A percentile compares a stretch with the other conserved stretches of the same genome.
These are phyloP conservation scores for Toxostoma redivivum DNA, from an alignment of 2,113 vertebrate genomes.

Conservation along the genomic window DNA sequence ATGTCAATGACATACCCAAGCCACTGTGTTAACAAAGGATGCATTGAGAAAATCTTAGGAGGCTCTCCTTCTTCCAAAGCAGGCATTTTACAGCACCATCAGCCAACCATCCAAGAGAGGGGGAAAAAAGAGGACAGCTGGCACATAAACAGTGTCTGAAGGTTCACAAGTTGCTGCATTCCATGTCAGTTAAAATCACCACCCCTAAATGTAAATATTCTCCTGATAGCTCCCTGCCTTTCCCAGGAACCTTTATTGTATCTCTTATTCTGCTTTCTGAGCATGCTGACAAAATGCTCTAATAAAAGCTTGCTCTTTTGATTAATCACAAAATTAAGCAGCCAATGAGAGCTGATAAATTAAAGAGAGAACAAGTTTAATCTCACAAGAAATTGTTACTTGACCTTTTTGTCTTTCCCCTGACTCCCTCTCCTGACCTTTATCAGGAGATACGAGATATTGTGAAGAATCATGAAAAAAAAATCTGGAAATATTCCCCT, in stretches of 20 bases:
- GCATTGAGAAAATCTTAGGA: neutral
- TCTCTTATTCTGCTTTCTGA: neutral
- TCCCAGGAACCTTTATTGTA: neutral
- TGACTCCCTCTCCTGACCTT: neutral
- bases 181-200: neutral
- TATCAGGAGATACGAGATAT: neutral
- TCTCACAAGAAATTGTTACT: neutral
- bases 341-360: neutral
- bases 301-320: neutral
- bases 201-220: neutral
- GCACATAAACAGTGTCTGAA: neutral
- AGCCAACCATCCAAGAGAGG: neutral
- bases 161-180: neutral
- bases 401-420: neutral
- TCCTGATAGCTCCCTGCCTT: neutral
- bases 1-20: neutral
- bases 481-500: neutral
- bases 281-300: neutral
- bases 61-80: neutral
- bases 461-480: neutral
- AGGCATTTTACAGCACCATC: neutral
- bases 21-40: neutral
- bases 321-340: neutral
- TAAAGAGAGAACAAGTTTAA: neutral
- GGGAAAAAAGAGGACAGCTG: neutral